A percentile compares a stretch with the other conserved stretches of the same genome.
Conservation (phyloP, 1,140 invertebrate species). For the Muscidifurax raptorellus region DNA sequence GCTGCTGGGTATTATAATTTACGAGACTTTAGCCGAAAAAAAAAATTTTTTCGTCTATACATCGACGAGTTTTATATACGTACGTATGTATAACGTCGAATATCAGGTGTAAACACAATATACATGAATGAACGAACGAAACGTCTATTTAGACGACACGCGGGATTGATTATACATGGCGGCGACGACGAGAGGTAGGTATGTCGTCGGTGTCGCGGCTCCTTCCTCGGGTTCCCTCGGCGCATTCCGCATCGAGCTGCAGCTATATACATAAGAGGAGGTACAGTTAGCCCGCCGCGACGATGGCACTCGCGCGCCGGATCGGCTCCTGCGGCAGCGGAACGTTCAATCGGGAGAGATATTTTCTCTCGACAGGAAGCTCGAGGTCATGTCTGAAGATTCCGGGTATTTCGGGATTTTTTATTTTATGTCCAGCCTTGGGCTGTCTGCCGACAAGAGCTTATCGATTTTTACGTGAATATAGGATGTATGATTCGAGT, state of each 20-base stretch:
- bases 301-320: constrained; percentile 28
- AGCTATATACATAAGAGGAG: constrained; percentile 62
- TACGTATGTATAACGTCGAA: too few relatives aligned
- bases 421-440: too few relatives aligned
- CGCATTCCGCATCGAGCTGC: constrained; percentile 64
- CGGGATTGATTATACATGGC: neutral
- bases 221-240: constrained; percentile 41
- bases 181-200: neutral
- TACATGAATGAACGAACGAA: too few relatives aligned
- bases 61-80: too few relatives aligned
- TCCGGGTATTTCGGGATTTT: neutral
- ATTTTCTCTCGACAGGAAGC: neutral
- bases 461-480: too few relatives aligned
- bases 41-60: too few relatives aligned
- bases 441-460: too few relatives aligned
- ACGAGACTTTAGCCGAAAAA: too few relatives aligned
- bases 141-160: too few relatives aligned
- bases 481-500: too few relatives aligned
- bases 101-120: too few relatives aligned
- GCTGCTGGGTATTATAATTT: neutral
- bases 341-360: neutral
- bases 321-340: neutral
- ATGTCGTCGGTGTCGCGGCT: neutral
- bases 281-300: constrained; percentile 68
- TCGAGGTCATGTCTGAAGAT: neutral